phyloP scores from a whole-genome alignment of 2,888 invertebrate species.

The Agrochola litura region DNA sequence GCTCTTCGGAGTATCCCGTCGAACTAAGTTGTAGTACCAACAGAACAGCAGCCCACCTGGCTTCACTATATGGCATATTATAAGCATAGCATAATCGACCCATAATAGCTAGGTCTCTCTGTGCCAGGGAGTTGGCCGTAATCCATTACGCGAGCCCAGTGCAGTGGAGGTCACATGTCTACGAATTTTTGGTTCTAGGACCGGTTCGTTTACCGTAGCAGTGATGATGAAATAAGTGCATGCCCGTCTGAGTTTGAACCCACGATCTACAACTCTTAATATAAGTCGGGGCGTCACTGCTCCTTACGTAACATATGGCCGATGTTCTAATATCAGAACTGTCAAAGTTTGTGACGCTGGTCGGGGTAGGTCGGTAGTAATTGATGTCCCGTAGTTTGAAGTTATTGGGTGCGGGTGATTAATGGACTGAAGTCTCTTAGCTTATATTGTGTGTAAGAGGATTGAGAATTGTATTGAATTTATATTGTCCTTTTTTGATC shows the following conservation, averaged over 20 bases:
- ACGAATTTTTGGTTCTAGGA: neutral
- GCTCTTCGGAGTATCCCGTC: neutral
- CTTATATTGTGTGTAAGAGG: neutral
- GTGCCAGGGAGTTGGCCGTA: neutral
- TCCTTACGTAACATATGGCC: conserved; percentile 24
- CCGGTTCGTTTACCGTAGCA: neutral
- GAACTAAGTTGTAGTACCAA: neutral
- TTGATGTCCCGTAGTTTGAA: conserved; percentile 52
- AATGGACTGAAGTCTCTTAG: conserved; percentile 49
- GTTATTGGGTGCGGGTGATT: conserved; percentile 58
- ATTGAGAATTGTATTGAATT: neutral
- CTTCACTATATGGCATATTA: neutral
- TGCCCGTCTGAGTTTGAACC: neutral
- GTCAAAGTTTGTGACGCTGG: conserved; percentile 60
- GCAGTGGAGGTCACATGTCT: neutral
- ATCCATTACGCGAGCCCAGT: neutral
- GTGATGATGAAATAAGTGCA: too few relatives aligned
- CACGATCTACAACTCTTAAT: neutral
- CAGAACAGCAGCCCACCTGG: neutral
- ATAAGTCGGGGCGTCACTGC: neutral
- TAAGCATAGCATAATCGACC: neutral
- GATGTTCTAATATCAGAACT: conserved; percentile 56
- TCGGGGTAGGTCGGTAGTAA: conserved; percentile 45
- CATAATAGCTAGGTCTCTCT: neutral
- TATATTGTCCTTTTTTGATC: neutral